Evolutionary conservation across 2,113 vertebrate genomes (phyloP).

Genomic region (Antechinus stuartii): DNA sequence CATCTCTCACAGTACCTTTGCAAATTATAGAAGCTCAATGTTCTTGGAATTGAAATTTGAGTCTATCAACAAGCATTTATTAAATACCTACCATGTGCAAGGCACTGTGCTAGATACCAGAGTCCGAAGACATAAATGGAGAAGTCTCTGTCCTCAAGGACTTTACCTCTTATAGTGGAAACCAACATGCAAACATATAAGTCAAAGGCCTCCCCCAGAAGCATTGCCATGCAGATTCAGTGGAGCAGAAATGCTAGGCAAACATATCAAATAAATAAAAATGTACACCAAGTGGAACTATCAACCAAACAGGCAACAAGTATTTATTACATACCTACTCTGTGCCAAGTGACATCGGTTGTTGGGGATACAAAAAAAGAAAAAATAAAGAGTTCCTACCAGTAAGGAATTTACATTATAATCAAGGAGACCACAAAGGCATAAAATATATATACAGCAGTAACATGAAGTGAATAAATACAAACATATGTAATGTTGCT

Average conservation of each 20-base stretch:
- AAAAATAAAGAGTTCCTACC: not conserved
- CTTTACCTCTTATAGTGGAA: not conserved
- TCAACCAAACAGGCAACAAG: not conserved
- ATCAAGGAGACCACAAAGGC: not conserved
- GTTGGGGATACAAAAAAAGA: not conserved
- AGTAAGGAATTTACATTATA: not conserved
- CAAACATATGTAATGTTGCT: not conserved
- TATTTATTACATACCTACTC: not conserved
- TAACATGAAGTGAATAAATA: not conserved
- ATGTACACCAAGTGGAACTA: not conserved
- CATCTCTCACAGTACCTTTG: not conserved
- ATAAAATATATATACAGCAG: not conserved
- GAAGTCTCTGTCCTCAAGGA: not conserved
- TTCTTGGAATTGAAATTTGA: not conserved
- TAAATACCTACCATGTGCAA: not conserved
- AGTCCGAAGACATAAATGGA: not conserved
- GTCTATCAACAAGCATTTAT: not conserved
- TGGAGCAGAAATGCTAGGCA: not conserved
- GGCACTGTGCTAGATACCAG: not conserved
- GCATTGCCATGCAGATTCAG: not conserved
- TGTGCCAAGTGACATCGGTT: not conserved
- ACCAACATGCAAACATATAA: not conserved
- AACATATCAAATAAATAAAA: no score
- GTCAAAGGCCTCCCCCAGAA: not conserved
- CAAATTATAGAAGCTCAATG: not conserved